Conservation (phyloP, 2,797 vertebrate species). For the Falco berigora region DNA sequence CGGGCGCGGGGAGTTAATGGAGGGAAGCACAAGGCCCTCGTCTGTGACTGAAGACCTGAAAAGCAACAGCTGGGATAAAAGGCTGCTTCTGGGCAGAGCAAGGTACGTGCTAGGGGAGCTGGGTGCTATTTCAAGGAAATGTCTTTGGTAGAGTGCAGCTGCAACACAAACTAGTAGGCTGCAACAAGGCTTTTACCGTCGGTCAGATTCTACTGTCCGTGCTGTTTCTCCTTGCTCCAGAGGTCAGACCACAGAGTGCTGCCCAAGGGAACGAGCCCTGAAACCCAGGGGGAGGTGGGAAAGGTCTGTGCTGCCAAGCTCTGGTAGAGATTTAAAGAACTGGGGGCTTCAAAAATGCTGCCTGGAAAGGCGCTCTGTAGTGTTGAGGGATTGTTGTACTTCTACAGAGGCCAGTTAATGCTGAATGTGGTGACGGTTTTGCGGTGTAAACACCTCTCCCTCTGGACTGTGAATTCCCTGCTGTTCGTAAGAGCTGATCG, state of each 20-base stretch:
- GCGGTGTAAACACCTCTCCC: not conserved
- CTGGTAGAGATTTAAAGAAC: not conserved
- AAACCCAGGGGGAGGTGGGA: not conserved
- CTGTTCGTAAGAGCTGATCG: not conserved
- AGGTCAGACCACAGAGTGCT: not conserved
- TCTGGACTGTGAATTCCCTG: not conserved
- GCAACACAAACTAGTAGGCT: too few relatives aligned
- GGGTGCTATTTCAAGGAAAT: not conserved
- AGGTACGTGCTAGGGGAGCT: not conserved
- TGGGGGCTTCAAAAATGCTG: not conserved
- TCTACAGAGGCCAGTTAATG: not conserved
- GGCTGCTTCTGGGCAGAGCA: not conserved
- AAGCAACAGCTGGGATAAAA: not conserved
- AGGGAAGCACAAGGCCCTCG: not conserved
- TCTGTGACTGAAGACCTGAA: not conserved
- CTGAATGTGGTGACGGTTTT: not conserved
- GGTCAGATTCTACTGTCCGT: too few relatives aligned
- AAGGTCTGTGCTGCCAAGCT: not conserved
- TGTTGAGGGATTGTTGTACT: not conserved
- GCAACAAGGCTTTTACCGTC: too few relatives aligned
- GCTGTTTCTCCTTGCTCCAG: too few relatives aligned
- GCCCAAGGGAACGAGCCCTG: fast-evolving
- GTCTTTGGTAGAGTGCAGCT: not conserved
- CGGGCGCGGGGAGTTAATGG: not conserved
- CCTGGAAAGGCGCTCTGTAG: not conserved